These are phyloP conservation scores for Tetragonula carbonaria DNA, from an alignment of 2,888 invertebrate genomes.

Conservation along the genomic window DNA sequence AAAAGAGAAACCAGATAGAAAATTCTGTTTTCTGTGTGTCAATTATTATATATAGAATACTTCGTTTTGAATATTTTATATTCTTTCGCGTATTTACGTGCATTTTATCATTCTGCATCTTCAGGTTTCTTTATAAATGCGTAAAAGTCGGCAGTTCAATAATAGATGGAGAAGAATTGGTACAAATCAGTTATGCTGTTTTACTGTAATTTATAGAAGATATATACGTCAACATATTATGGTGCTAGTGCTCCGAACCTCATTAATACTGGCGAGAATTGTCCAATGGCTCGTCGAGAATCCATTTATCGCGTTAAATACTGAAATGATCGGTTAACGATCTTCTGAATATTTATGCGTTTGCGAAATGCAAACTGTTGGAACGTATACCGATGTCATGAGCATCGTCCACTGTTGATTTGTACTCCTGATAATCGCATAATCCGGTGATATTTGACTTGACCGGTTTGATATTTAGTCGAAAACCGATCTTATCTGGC, in stretches of 20 bases:
- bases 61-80: no score
- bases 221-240: background rate
- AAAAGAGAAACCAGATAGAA: no score
- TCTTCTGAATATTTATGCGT: conserved; percentile 10
- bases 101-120: no score
- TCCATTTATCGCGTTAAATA: conserved; percentile 1
- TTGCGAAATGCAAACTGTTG: background rate
- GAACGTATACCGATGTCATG: background rate
- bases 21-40: no score
- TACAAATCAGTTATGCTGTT: no score
- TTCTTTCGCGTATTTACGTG: no score
- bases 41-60: no score
- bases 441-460: background rate
- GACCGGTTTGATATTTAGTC: background rate
- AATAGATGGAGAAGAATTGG: no score
- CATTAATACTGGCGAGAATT: background rate
- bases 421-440: background rate
- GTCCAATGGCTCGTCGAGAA: background rate
- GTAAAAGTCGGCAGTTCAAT: no score
- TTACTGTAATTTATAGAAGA: no score
- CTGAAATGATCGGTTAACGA: background rate
- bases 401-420: background rate
- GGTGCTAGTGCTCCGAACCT: background rate
- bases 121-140: no score
- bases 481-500: background rate